phyloP scores from a whole-genome alignment of 2,888 invertebrate genomes.

The Platycheirus rosarum region DNA sequence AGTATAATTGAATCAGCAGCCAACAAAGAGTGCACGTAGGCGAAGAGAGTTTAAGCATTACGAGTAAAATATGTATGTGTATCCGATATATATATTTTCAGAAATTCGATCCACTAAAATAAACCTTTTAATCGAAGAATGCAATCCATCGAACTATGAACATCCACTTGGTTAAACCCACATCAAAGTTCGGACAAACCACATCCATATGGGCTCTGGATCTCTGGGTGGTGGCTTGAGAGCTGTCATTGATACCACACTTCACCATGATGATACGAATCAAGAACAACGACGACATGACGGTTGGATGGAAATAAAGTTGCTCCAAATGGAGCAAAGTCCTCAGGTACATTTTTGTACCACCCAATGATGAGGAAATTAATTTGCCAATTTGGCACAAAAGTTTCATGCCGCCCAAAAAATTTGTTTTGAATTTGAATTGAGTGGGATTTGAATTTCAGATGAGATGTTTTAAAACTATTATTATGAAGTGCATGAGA shows the following conservation, averaged over 20 bases:
- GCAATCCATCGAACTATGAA: conserved; percentile 51
- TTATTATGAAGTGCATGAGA: not conserved
- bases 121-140: conserved; percentile 30
- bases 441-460: conserved; percentile 27
- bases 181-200: conserved; percentile 7
- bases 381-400: conserved; percentile 49
- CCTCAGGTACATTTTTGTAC: not conserved
- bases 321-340: not conserved
- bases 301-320: not conserved
- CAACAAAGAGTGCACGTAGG: conserved; percentile 3
- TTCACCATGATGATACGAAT: conserved; percentile 31
- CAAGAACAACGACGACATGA: not conserved
- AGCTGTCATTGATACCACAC: conserved; percentile 43
- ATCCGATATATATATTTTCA: conserved; percentile 57
- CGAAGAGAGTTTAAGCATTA: not conserved
- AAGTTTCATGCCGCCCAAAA: conserved; percentile 9
- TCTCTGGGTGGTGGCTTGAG: conserved; percentile 11
- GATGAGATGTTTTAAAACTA: conserved; percentile 18
- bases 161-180: conserved; percentile 39
- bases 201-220: not conserved
- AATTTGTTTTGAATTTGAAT: not conserved
- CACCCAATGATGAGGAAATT: conserved; percentile 23
- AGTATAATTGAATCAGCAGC: conserved; percentile 6
- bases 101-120: conserved; percentile 53
- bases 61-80: conserved; percentile 4